A percentile compares a stretch with the other conserved stretches of the same genome.
Conservation (phyloP, 2,888 invertebrate species). For the Pammene aurita region DNA sequence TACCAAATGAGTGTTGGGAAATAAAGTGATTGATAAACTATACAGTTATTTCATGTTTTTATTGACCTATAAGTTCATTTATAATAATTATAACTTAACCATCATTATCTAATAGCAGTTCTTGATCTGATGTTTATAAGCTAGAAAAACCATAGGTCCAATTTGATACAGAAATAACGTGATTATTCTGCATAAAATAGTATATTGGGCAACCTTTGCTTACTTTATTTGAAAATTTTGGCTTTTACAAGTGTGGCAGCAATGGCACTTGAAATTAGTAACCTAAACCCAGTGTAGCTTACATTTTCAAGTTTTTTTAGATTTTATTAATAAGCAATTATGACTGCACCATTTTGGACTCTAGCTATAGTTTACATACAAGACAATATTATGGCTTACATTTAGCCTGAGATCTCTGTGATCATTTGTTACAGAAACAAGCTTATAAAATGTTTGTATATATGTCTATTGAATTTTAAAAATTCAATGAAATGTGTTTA, state of each 20-base stretch:
- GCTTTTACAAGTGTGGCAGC: no score
- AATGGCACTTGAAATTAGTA: no score
- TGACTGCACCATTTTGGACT: not conserved
- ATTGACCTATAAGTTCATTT: conserved; percentile 20
- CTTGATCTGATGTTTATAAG: no score
- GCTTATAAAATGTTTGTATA: not conserved
- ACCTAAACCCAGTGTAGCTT: no score
- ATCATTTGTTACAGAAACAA: conserved; percentile 2
- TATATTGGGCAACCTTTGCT: not conserved
- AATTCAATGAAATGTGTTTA: not conserved
- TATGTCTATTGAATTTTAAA: not conserved
- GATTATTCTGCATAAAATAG: not conserved
- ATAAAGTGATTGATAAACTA: conserved; percentile 61
- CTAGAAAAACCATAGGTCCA: no score
- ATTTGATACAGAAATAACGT: no score
- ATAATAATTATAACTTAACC: not conserved
- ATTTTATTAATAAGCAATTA: no score
- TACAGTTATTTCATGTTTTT: conserved; percentile 39
- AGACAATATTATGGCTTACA: conserved; percentile 5
- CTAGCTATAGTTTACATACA: not conserved
- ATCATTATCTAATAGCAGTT: not conserved
- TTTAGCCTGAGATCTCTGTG: conserved; percentile 14
- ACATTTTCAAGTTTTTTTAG: no score
- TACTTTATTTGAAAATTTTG: not conserved
- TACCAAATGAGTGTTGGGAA: conserved; percentile 54